Percentiles rank a stretch among this genome's conserved stretches.
Conservation (phyloP, 2,797 vertebrate species). For the Darevskia mixta region DNA sequence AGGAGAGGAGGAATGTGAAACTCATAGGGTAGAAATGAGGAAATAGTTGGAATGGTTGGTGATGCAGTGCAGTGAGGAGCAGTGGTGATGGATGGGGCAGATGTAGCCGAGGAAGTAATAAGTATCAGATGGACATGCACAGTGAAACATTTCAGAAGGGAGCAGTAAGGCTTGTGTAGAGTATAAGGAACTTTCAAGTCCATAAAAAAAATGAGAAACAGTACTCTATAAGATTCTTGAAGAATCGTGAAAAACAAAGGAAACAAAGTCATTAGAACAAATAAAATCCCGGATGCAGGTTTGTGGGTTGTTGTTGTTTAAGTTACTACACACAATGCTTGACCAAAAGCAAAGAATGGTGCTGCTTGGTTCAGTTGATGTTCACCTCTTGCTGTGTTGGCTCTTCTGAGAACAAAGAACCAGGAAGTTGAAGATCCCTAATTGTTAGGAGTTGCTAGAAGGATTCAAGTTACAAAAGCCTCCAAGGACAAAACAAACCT, state of each 20-base stretch:
- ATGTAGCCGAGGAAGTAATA: neutral
- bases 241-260: neutral
- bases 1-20: neutral
- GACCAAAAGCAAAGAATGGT: neutral
- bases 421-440: neutral
- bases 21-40: neutral
- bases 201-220: neutral
- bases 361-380: neutral
- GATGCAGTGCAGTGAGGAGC: neutral
- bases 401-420: constrained; percentile 6
- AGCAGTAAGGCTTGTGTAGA: neutral
- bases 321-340: neutral
- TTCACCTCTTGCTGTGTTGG: neutral
- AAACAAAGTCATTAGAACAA: neutral
- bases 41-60: neutral
- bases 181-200: neutral
- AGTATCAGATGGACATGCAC: neutral
- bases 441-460: neutral
- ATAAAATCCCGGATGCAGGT: neutral
- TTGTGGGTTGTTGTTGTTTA: neutral
- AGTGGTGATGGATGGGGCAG: neutral
- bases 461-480: constrained; percentile 8
- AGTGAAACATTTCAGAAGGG: neutral
- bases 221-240: neutral
- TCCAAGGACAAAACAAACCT: neutral